Percentiles rank a stretch among this genome's conserved stretches.
These are phyloP conservation scores for Drosophila funebris DNA, from an alignment of 1,140 invertebrate genomes.

Conservation along the genomic window DNA sequence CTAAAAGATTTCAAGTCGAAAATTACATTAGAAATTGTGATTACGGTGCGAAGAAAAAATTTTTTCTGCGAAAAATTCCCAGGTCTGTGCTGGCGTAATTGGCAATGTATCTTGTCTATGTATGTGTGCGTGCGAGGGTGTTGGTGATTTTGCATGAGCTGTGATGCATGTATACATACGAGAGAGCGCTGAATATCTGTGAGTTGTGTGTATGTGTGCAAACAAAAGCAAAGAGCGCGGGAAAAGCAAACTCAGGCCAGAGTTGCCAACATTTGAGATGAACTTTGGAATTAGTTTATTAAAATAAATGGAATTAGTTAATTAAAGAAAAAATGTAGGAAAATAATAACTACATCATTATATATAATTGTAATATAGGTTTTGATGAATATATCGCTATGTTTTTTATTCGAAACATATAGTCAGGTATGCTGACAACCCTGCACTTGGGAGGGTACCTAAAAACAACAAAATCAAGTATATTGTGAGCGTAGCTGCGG, in stretches of 20 bases:
- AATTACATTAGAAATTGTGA: slow-evolving; percentile 72
- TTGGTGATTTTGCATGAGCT: slow-evolving; percentile 14
- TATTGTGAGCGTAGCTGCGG: slow-evolving; percentile 56
- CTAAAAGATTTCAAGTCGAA: slow-evolving; percentile 52
- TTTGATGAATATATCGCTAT: not conserved
- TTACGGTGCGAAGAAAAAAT: slow-evolving; percentile 62
- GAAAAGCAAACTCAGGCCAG: slow-evolving; percentile 39
- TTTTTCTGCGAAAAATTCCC: slow-evolving; percentile 74
- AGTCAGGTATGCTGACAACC: slow-evolving; percentile 36
- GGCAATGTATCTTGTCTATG: slow-evolving; percentile 40
- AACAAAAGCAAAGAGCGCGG: slow-evolving; percentile 53
- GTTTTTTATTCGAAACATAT: not conserved
- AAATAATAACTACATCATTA: not conserved
- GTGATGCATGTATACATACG: slow-evolving; percentile 20
- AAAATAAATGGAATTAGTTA: not conserved
- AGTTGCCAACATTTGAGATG: slow-evolving; percentile 41
- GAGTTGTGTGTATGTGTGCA: slow-evolving; percentile 30
- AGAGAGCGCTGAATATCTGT: slow-evolving; percentile 40
- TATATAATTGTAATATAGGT: not conserved
- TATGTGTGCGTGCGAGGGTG: slow-evolving; percentile 29
- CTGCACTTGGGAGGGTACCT: slow-evolving; percentile 61
- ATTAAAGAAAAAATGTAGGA: not conserved
- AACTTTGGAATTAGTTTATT: slow-evolving; percentile 9
- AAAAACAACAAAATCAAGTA: slow-evolving; percentile 68
- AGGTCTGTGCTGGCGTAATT: slow-evolving; percentile 72